Conservation (phyloP, 2,113 vertebrate genomes). For the Capricornis sumatraensis region DNA sequence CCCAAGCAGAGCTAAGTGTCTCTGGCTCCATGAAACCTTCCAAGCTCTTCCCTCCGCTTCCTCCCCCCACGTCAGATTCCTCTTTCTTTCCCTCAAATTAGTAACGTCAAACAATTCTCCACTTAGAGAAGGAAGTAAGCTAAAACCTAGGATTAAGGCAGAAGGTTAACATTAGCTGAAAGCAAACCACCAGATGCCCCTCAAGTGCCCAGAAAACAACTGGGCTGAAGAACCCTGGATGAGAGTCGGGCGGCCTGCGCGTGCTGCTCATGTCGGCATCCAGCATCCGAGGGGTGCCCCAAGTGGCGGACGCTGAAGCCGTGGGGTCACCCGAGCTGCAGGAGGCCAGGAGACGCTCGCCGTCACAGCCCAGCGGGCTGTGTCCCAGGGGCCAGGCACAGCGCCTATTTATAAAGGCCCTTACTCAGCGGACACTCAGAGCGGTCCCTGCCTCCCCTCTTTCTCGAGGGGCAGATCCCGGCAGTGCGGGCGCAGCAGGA, state of each 20-base stretch:
- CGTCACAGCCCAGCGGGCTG: fast-evolving
- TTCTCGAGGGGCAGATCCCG: fast-evolving
- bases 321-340: fast-evolving
- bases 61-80: neutral
- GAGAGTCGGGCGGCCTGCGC: neutral
- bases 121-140: neutral
- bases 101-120: slow-evolving; percentile 5
- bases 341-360: neutral
- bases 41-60: neutral
- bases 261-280: fast-evolving
- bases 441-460: neutral
- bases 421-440: neutral
- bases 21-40: slow-evolving; percentile 33
- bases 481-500: fast-evolving
- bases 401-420: neutral
- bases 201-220: fast-evolving
- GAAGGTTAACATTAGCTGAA: neutral
- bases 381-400: neutral
- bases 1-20: slow-evolving; percentile 41
- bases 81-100: neutral
- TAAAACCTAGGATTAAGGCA: neutral
- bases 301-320: neutral
- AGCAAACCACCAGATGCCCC: neutral
- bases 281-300: neutral
- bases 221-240: neutral